phyloP scores from a whole-genome alignment of 2,888 invertebrate species.

The Bugula neritina region DNA sequence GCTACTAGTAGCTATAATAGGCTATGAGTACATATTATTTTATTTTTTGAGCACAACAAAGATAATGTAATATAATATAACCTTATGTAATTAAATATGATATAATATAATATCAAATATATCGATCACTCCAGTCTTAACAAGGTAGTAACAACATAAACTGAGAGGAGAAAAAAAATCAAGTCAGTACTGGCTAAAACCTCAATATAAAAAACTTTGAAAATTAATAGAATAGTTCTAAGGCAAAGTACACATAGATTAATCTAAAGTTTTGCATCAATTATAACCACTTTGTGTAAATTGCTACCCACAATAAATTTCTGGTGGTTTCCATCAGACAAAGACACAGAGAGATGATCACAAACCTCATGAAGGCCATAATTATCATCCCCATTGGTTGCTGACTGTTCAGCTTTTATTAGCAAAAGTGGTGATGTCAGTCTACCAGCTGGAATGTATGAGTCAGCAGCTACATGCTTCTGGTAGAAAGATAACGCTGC shows the following conservation, averaged over 20 bases:
- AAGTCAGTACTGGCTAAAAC: too few species aligned
- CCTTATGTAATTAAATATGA: too few species aligned
- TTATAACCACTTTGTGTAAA: conserved; percentile 66
- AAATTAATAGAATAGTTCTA: background rate
- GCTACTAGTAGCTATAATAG: too few species aligned
- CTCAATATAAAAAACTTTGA: too few species aligned
- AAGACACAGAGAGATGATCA: conserved; percentile 61
- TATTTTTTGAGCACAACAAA: too few species aligned
- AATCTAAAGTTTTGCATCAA: conserved; percentile 39
- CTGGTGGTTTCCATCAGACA: conserved; percentile 78
- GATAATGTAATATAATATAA: too few species aligned
- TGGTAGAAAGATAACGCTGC: conserved; percentile 76
- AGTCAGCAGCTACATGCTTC: conserved; percentile 71
- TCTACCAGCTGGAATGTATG: conserved; percentile 65
- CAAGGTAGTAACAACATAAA: too few species aligned
- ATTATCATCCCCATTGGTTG: conserved; percentile 68
- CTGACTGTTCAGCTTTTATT: conserved; percentile 75
- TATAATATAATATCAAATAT: too few species aligned
- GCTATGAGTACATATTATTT: too few species aligned
- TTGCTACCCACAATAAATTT: conserved; percentile 74
- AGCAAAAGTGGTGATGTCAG: conserved; percentile 67
- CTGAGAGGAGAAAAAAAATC: too few species aligned
- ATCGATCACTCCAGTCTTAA: too few species aligned
- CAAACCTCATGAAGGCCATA: conserved; percentile 85
- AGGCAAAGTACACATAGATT: background rate